Conservation (phyloP, 2,888 invertebrate species). For the Latrodectus elegans region DNA sequence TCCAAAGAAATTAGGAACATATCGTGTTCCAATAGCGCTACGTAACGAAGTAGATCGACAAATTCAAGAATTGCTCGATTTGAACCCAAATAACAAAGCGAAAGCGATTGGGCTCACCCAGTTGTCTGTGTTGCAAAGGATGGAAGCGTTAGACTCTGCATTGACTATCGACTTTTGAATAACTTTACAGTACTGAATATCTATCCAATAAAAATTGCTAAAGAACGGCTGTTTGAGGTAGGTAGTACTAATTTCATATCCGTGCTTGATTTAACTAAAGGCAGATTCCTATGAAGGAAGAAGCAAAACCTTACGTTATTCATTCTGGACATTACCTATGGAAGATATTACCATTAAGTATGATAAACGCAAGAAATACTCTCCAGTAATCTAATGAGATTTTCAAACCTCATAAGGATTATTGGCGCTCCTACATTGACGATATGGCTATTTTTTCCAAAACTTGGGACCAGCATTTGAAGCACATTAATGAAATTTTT, state of each 20-base stretch:
- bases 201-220: neutral
- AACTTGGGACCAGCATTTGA: too few species aligned
- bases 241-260: neutral
- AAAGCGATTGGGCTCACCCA: neutral
- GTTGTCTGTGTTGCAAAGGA: neutral
- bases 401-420: too few species aligned
- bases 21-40: conserved; percentile 4
- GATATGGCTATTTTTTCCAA: too few species aligned
- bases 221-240: neutral
- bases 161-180: neutral
- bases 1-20: neutral
- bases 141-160: neutral
- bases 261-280: neutral
- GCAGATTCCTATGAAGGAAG: neutral
- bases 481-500: too few species aligned
- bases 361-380: too few species aligned
- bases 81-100: neutral
- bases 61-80: neutral
- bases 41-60: neutral
- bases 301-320: too few species aligned
- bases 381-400: too few species aligned
- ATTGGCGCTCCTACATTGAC: too few species aligned
- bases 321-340: too few species aligned
- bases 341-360: too few species aligned
- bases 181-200: neutral